phyloP scores from a whole-genome alignment of 2,888 invertebrate species.

The Aspidapion aeneum region DNA sequence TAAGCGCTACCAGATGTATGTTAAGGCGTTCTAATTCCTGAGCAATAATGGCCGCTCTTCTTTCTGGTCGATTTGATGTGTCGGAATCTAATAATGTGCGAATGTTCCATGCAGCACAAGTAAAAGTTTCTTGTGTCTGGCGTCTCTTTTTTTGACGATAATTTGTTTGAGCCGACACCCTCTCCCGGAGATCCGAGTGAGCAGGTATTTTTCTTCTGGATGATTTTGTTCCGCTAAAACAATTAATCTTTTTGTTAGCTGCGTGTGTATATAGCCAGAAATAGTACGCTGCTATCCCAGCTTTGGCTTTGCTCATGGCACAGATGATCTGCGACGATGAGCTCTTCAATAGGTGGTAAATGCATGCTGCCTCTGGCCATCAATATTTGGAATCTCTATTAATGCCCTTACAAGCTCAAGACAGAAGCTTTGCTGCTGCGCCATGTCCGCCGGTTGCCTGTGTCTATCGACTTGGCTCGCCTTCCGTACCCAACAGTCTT shows the following conservation, averaged over 20 bases:
- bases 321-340: conserved; percentile 6
- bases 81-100: conserved; percentile 3
- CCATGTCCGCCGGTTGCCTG: neutral
- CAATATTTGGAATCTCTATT: neutral
- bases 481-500: neutral
- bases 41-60: conserved; percentile 5
- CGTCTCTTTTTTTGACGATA: neutral
- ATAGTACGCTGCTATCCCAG: neutral
- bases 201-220: conserved; percentile 8
- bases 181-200: conserved; percentile 11
- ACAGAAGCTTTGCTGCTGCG: neutral
- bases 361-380: neutral
- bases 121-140: neutral
- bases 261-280: conserved; percentile 8
- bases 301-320: conserved; percentile 10
- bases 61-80: conserved; percentile 3
- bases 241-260: conserved; percentile 1
- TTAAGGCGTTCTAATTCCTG: conserved; percentile 3
- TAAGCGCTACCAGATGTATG: neutral
- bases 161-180: conserved; percentile 4
- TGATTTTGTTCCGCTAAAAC: conserved; percentile 7
- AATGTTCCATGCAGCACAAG: conserved; percentile 4
- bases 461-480: neutral
- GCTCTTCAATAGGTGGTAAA: neutral
- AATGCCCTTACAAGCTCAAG: neutral